Conservation (phyloP, 2,797 vertebrate species). For the Podarcis lilfordi region DNA sequence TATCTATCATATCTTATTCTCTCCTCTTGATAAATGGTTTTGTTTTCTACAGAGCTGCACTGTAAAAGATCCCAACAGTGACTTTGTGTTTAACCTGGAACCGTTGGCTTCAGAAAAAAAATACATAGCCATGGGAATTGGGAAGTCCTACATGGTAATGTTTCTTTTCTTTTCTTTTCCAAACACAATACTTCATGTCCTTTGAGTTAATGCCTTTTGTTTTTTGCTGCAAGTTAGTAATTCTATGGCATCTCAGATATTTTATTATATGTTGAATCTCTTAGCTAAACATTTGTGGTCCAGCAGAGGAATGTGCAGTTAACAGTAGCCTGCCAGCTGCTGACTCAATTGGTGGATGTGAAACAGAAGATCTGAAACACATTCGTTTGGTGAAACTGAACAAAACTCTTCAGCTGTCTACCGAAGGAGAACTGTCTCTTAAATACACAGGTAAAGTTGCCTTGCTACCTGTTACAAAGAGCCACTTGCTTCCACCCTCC, state of each 20-base stretch:
- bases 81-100: constrained; percentile 89
- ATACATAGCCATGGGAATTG: constrained; percentile 78
- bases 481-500: background rate
- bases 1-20: background rate
- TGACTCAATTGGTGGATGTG: constrained; percentile 82
- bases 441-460: constrained; percentile 82
- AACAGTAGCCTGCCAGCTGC: constrained; percentile 60
- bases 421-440: constrained; percentile 86
- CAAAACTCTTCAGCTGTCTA: constrained; percentile 85
- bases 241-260: background rate
- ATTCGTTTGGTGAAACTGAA: constrained; percentile 80
- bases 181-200: background rate
- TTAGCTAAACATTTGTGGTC: constrained; percentile 91
- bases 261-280: constrained; percentile 36
- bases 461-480: constrained; percentile 42
- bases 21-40: background rate
- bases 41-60: constrained; percentile 81
- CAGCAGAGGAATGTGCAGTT: constrained; percentile 75
- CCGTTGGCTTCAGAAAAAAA: constrained; percentile 78
- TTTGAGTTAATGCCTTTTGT: background rate
- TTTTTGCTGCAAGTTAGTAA: background rate
- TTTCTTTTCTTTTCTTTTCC: constrained; percentile 16
- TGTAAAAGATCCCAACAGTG: constrained; percentile 87
- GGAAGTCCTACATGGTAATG: constrained; percentile 86
- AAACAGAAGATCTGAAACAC: constrained; percentile 67